phyloP scores from a whole-genome alignment of 2,113 vertebrate species.

The Ursus arctos region DNA sequence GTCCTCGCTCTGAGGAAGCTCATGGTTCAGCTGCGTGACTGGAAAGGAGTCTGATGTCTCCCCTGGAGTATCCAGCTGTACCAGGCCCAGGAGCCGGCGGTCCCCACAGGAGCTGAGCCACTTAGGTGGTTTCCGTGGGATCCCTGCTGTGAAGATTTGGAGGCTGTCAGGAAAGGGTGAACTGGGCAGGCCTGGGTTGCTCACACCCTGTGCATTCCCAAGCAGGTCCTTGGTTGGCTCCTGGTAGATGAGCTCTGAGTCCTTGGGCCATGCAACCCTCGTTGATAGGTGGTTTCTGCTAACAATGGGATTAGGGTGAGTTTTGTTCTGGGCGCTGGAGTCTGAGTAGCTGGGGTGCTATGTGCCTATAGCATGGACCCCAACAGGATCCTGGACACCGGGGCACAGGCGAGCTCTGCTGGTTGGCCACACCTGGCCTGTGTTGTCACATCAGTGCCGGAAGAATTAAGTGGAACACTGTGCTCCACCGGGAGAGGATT shows the following conservation, averaged over 20 bases:
- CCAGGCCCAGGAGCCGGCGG: not conserved
- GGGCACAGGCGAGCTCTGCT: not conserved
- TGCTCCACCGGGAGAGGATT: not conserved
- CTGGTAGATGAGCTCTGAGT: not conserved
- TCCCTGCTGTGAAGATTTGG: not conserved
- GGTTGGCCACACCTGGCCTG: not conserved
- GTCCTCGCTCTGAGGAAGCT: not conserved
- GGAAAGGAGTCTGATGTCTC: not conserved
- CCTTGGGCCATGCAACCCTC: not conserved
- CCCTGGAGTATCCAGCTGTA: not conserved
- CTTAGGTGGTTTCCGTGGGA: not conserved
- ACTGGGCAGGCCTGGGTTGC: not conserved
- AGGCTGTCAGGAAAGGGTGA: not conserved
- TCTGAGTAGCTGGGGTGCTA: no score
- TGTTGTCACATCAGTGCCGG: not conserved
- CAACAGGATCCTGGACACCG: not conserved
- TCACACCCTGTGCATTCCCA: no score
- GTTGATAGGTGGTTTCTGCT: not conserved
- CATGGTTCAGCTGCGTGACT: not conserved
- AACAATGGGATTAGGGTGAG: not conserved
- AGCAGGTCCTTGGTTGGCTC: not conserved
- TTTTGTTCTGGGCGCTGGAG: not conserved
- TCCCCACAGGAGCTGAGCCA: not conserved
- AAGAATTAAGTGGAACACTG: not conserved
- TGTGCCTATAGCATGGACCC: not conserved